phyloP scores from a whole-genome alignment of 2,797 vertebrate genomes.

The Chelon labrosus region DNA sequence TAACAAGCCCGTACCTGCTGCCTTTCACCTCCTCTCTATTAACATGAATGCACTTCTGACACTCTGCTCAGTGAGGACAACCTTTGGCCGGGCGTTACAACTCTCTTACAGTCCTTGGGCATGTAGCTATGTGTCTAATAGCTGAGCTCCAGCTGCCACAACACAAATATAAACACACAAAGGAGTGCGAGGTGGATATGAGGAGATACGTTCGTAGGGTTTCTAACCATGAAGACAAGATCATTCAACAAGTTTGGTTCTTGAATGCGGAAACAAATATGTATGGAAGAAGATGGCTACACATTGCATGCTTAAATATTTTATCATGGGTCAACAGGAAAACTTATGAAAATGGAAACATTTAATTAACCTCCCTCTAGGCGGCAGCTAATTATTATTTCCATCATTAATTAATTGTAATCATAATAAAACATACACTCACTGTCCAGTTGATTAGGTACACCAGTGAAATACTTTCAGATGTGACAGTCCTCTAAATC shows the following conservation, averaged over 20 bases:
- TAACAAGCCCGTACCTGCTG: constrained; percentile 53
- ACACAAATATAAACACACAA: constrained; percentile 29
- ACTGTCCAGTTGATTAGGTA: no score
- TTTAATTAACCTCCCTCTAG: no score
- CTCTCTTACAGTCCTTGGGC: neutral
- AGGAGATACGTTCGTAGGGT: constrained; percentile 7
- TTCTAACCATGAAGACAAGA: constrained; percentile 24
- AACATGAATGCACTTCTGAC: neutral
- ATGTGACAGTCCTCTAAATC: no score
- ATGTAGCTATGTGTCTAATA: neutral
- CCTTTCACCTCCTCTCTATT: neutral
- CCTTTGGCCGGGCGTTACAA: constrained; percentile 21
- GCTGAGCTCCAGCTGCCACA: neutral
- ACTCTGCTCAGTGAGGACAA: neutral
- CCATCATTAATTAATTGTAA: neutral
- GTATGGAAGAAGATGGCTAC: constrained; percentile 1
- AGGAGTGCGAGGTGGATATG: neutral
- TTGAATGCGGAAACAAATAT: neutral
- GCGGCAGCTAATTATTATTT: no score
- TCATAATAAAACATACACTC: no score
- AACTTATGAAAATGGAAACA: neutral
- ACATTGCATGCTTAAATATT: no score
- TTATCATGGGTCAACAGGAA: neutral
- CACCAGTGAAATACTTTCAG: no score
- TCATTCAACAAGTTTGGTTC: neutral